Evolutionary conservation across 1,140 invertebrate species (phyloP), one percentile per base, ranked within the genome.

Genomic region (Bombus cullumanus): DNA sequence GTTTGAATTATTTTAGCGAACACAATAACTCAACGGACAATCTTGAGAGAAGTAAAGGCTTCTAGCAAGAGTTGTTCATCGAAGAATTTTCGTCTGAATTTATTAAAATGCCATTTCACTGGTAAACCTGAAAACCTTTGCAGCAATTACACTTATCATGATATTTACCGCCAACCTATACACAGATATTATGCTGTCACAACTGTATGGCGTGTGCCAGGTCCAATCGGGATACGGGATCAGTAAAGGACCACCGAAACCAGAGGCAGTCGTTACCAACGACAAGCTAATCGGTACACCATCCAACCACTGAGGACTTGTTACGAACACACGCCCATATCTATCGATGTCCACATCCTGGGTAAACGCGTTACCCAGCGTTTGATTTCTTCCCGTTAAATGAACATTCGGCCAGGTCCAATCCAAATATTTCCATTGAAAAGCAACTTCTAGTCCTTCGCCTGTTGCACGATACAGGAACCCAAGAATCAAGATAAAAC

Each of bases 241-340:
- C 12, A 95, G 90, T 13, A 95, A 86, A 59, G 92, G 95, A 41
- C 94, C 94, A 13, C 94, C 95, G 0, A 85, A 78, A 15, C 93
- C 94, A 2, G 81, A 28, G 22, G 62, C 47, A 72, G 92, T 89
- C 57, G 93, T 94, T n/a, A 95, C 78, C 81, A 92, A 85, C 25
- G 94, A 95, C 71, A 95, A 90, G 25, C 93, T 94, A 91, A 95
- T 93, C 68, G 95, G 95, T 15, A 94, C 92, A 83, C 95, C 95
- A 13, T 94, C 87, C 68, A 95, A 89, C 95, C 95, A 95, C 80
- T 94, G 94, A 15, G 95, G 95, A 74, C 92, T 94, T 25, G 95
- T 95, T 37, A 96, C 92, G 79, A 95, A 96, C 25, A 95, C 82
- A 37, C 95, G 92, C 10, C 93, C 94, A 39, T 88, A 90, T 64